Base-by-base conservation (phyloP, 1,140 invertebrate species). In the Holotrichia oblita region DNA sequence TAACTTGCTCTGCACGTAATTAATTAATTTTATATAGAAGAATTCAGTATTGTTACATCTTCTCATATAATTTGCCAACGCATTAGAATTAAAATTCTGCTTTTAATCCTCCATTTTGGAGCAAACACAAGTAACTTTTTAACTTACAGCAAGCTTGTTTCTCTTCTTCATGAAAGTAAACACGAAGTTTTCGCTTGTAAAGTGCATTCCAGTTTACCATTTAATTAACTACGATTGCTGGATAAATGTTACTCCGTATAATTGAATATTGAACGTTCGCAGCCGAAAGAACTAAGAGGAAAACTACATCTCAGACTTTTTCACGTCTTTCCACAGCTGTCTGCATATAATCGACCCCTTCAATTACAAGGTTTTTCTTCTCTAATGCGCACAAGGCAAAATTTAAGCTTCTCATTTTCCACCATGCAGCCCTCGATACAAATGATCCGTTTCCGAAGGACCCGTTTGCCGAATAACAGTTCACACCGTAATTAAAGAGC, bases 401-500 rank as follows among this genome's bases (percentile, higher is more conserved):
- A n/a, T 55, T 17, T 17, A 17, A 55, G 48, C n/a, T 6, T 55
- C 48, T n/a, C n/a, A 17, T 17, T 6, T 6, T 14, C n/a, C 17
- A n/a, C 14, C 7, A 14, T n/a, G 14, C 6, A 14, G 2, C 48
- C 6, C 14, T 7, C 48, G 48, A 55, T 55, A 55, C 48, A 55
- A 55, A 17, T 55, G 48, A 55, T 55, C 48, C 48, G 48, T 55
- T 55, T 55, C 48, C 48, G 48, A 55, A 55, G 17, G 48, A 55
- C 48, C 48, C 17, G 17, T 55, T 55, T 17, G 48, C 27, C 1
- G 17, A 55, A 17, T 55, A 55, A n/a, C 48, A 55, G 14, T 55
- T 55, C 48, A 55, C 48, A 55, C 48, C 48, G 48, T 55, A 55
- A 55, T 55, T 55, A 55, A 55, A 17, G 48, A 55, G 17, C n/a